A percentile compares a stretch with the other conserved stretches of the same genome.
These are phyloP conservation scores for Antheraea mylitta DNA, from an alignment of 1,140 invertebrate species.

Conservation along the genomic window DNA sequence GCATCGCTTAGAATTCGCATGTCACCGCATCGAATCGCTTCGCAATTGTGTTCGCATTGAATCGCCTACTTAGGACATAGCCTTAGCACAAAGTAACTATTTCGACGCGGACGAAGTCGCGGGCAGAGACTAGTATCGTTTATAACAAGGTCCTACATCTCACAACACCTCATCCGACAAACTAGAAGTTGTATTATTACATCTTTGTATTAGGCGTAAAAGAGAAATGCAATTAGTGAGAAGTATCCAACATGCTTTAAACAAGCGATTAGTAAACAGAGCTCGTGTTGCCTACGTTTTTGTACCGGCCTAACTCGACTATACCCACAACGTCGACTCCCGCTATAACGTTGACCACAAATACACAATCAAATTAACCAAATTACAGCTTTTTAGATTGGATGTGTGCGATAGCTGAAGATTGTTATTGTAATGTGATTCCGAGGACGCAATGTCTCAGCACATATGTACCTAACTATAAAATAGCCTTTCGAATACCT, in stretches of 20 bases:
- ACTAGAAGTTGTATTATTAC: not conserved
- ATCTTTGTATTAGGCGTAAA: not conserved
- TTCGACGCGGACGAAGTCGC: no score
- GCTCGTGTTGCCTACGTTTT: not conserved
- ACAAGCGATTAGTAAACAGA: conserved; percentile 23
- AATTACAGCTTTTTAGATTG: conserved; percentile 7
- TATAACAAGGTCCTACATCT: no score
- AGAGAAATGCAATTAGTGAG: conserved; percentile 16
- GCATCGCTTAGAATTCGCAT: no score
- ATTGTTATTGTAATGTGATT: not conserved
- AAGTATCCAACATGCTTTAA: conserved; percentile 23
- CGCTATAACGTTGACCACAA: not conserved
- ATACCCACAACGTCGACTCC: not conserved
- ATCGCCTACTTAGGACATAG: no score
- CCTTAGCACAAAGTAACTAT: no score
- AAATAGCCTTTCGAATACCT: no score
- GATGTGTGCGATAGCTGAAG: not conserved
- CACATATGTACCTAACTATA: not conserved
- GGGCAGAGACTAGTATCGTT: no score
- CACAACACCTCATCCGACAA: not conserved
- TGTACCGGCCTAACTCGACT: not conserved
- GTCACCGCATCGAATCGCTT: no score
- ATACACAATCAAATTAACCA: conserved; percentile 10
- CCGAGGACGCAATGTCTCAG: not conserved
- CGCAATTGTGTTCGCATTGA: no score